These are phyloP conservation scores for Penaeus japonicus DNA, from an alignment of 1,140 invertebrate genomes.

Conservation along the genomic window DNA sequence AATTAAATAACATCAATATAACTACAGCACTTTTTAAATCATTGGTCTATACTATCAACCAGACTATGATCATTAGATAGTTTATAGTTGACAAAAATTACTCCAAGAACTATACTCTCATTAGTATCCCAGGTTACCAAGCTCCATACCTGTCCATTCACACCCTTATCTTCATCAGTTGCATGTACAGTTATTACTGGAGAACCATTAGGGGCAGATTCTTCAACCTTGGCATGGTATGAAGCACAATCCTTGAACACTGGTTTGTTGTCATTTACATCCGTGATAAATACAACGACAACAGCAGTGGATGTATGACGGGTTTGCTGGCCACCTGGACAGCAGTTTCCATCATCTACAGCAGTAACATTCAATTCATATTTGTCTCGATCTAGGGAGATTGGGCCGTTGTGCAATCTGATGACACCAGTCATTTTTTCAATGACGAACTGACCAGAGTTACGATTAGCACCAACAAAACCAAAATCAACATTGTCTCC, in stretches of 20 bases:
- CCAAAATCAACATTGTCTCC: conserved; percentile 93
- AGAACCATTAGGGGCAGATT: conserved; percentile 90
- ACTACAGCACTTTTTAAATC: conserved; percentile 67
- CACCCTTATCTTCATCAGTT: conserved; percentile 89
- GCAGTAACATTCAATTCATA: conserved; percentile 95
- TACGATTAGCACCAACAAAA: conserved; percentile 88
- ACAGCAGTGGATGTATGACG: conserved; percentile 94
- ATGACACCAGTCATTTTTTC: conserved; percentile 96
- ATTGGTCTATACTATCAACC: neutral
- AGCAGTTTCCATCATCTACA: conserved; percentile 92
- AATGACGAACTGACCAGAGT: conserved; percentile 91
- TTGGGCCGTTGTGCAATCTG: conserved; percentile 82
- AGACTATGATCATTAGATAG: neutral
- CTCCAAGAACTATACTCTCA: neutral
- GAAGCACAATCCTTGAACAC: conserved; percentile 91
- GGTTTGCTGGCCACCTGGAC: conserved; percentile 81
- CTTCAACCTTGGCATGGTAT: conserved; percentile 91
- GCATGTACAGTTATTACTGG: conserved; percentile 88
- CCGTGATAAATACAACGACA: conserved; percentile 94
- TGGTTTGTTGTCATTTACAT: conserved; percentile 95
- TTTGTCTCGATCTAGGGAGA: conserved; percentile 83
- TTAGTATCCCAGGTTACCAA: neutral
- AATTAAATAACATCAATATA: too few species aligned
- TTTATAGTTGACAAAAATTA: neutral
- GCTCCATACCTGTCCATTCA: conserved; percentile 57